These are phyloP conservation scores for Cremastinae sp. DNA, from an alignment of 2,888 invertebrate species.

Conservation along the genomic window DNA sequence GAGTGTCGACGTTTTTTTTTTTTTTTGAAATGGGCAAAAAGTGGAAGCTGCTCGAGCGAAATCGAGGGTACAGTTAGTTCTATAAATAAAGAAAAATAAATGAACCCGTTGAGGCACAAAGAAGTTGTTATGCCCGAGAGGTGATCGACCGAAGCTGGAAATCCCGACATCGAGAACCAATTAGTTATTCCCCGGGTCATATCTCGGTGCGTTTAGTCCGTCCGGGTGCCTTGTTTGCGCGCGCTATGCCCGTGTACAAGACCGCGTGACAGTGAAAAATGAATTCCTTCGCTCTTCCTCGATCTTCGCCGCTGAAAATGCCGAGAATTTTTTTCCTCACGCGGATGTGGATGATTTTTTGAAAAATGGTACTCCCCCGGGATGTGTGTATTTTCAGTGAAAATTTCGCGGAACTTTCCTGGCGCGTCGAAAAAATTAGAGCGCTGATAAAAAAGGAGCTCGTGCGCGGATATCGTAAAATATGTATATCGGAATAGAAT, in stretches of 20 bases:
- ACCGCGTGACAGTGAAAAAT: conserved; percentile 45
- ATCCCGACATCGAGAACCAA: conserved; percentile 46
- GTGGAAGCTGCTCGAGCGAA: too few relatives aligned
- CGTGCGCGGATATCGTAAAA: neutral
- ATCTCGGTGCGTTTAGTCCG: neutral
- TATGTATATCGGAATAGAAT: neutral
- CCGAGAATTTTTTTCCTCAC: conserved; percentile 11
- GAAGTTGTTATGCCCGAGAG: conserved; percentile 33
- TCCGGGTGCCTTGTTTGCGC: conserved; percentile 10
- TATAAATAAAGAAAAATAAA: conserved; percentile 16
- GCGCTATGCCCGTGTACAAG: neutral
- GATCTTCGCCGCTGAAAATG: conserved; percentile 2
- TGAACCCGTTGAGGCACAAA: conserved; percentile 13
- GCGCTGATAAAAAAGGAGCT: neutral
- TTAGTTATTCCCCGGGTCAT: conserved; percentile 46
- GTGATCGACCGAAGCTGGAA: conserved; percentile 10
- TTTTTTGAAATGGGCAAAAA: too few relatives aligned
- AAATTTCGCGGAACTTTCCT: too few relatives aligned
- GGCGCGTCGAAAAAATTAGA: neutral
- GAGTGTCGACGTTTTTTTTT: too few relatives aligned
- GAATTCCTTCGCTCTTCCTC: conserved; percentile 28
- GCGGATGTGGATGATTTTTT: neutral
- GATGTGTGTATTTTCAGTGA: neutral
- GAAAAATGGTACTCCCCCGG: conserved; percentile 1
- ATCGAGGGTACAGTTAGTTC: too few relatives aligned